Conservation (phyloP, 2,113 vertebrate genomes). For the Barnardius zonarius region DNA sequence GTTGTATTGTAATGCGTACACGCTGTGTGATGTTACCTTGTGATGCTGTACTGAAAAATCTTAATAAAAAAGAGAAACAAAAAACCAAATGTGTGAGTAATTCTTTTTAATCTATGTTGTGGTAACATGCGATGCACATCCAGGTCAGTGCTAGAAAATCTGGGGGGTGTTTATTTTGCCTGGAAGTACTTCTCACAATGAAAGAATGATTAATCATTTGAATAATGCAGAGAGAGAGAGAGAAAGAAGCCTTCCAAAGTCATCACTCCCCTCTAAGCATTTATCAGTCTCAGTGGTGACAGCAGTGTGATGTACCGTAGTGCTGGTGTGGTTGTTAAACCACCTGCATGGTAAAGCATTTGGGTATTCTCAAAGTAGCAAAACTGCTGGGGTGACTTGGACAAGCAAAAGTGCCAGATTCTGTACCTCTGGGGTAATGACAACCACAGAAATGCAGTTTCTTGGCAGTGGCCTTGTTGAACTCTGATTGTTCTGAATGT, state of each 20-base stretch:
- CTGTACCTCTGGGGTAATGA: not conserved
- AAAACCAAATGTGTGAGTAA: not conserved
- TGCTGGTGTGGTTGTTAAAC: not conserved
- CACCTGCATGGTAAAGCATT: not conserved
- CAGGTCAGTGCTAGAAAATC: not conserved
- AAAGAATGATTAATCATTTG: not conserved
- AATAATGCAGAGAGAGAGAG: not conserved
- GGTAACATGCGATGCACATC: not conserved
- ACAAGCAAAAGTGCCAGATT: not conserved
- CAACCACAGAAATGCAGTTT: not conserved
- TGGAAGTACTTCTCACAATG: not conserved
- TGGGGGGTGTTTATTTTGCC: not conserved
- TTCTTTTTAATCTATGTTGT: not conserved
- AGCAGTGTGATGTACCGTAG: accelerated
- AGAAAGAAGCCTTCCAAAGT: not conserved
- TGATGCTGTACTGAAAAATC: slow-evolving; percentile 32
- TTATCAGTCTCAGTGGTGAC: not conserved
- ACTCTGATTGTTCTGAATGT: not conserved
- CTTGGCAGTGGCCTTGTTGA: not conserved
- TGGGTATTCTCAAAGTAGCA: not conserved
- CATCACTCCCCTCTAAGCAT: not conserved
- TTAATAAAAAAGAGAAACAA: slow-evolving; percentile 45
- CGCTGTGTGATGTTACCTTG: not conserved
- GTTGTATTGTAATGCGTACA: not conserved
- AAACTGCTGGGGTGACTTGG: not conserved